Base-by-base conservation (phyloP, 2,113 vertebrate species). In the Nothobranchius furzeri region DNA sequence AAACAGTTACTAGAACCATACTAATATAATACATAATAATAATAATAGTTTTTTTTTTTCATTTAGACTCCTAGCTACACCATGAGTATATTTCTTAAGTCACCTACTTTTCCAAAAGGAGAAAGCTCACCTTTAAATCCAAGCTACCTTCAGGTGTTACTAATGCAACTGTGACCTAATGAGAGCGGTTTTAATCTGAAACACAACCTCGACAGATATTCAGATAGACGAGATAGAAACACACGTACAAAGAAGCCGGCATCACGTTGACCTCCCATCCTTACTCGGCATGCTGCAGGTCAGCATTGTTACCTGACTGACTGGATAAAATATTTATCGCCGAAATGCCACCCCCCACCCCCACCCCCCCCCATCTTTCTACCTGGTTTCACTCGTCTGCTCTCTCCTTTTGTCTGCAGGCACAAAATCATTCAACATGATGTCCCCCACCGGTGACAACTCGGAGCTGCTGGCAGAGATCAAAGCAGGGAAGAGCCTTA, bases 391-490 rank as follows among this genome's bases (percentile, higher is more conserved):
- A 84, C 75, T 84, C 76, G 81, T 66, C 69, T 63, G 60, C 48
- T 60, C 8, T 7, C 9, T 71, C 65, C 65, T 80, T 79, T 85
- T 82, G 75, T 55, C 11, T 37, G 3, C 90, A 99, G 98, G 98
- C 90, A 93, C 94, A 86, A 99, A 98, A 87, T 99, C 98, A 65
- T 99, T 99, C 95, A 99, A 99, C 92, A 99, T 99, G 98, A 98
- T 99, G 96, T 96, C 96, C 86, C 98, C 98, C 15, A 96, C 96
- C 0, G 95, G 95, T 0, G 98, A 99, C 93, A 99, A 99, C 88
- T 95, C 96, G 0, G 96, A 99, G 90, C 94, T 99, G 43, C 91
- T 99, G 93, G 98, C 98, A 1, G 98, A 99, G 89, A 99, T 99
- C 88, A 99, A 99, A 88, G 97, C 97, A 0, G 96, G 97, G 81